Conservation (phyloP, 2,113 vertebrate genomes). For the Menidia beryllina region DNA sequence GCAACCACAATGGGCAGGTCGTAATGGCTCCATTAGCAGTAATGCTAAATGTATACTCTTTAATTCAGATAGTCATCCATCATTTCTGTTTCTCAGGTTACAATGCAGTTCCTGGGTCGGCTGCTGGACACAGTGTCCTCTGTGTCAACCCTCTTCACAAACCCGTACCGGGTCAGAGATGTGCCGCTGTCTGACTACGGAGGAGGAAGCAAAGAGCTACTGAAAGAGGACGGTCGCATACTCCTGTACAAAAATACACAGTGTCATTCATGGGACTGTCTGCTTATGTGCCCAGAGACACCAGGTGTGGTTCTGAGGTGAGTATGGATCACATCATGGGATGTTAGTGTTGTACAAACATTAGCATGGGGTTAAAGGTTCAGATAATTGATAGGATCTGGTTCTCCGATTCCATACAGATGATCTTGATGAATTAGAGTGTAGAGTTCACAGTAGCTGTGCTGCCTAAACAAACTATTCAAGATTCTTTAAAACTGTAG, state of each 20-base stretch:
- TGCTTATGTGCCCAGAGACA: constrained; percentile 85
- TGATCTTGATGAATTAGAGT: no score
- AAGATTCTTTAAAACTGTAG: no score
- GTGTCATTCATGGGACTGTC: constrained; percentile 88
- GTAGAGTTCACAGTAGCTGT: no score
- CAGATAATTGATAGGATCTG: no score
- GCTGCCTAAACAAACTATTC: no score
- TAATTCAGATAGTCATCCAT: background rate
- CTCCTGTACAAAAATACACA: constrained; percentile 82
- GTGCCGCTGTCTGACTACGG: constrained; percentile 85
- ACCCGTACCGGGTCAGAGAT: constrained; percentile 91
- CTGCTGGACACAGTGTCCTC: constrained; percentile 87
- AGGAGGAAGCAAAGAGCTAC: constrained; percentile 34
- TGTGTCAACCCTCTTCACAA: constrained; percentile 89
- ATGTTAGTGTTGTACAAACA: background rate
- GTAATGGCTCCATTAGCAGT: background rate
- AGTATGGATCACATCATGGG: constrained; percentile 29
- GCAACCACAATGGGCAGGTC: background rate
- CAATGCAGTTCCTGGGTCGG: constrained; percentile 93
- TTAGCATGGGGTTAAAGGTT: background rate
- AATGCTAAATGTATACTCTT: background rate
- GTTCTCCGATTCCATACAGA: no score
- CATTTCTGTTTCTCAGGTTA: constrained; percentile 42
- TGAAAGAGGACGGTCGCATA: constrained; percentile 86
- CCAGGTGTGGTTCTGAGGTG: constrained; percentile 78